phyloP scores from a whole-genome alignment of 2,888 invertebrate species.

The Brachyptera putata region DNA sequence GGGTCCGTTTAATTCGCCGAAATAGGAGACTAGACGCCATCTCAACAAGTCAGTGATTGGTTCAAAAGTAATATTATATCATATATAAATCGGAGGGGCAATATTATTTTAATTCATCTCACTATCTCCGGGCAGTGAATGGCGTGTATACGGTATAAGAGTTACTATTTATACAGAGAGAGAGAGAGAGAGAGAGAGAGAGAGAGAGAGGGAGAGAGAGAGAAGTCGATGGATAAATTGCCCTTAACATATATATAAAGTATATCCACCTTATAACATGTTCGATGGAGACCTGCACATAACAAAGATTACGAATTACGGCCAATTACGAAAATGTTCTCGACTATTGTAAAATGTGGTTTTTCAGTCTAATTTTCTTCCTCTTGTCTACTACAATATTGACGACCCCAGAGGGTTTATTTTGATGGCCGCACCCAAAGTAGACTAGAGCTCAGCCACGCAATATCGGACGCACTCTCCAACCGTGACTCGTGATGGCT shows the following conservation, averaged over 20 bases:
- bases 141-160: too few relatives aligned
- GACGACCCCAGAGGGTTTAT: background rate
- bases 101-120: constrained; percentile 25
- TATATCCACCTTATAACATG: background rate
- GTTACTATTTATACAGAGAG: too few relatives aligned
- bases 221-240: constrained; percentile 8
- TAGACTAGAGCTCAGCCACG: too few relatives aligned
- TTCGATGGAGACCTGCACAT: background rate
- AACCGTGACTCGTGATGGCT: too few relatives aligned
- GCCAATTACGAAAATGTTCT: background rate
- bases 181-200: too few relatives aligned
- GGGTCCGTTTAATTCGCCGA: background rate
- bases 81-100: too few relatives aligned
- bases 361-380: constrained; percentile 26
- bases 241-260: background rate
- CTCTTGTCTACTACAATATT: background rate
- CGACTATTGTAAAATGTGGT: constrained; percentile 28
- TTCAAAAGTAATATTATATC: too few relatives aligned
- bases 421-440: background rate
- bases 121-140: constrained; percentile 13
- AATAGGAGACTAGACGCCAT: too few relatives aligned
- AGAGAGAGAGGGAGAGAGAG: constrained; percentile 1
- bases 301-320: constrained; percentile 14
- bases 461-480: too few relatives aligned
- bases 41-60: background rate